Evolutionary conservation across 2,113 vertebrate species (phyloP).

Genomic region (Manacus vitellinus): DNA sequence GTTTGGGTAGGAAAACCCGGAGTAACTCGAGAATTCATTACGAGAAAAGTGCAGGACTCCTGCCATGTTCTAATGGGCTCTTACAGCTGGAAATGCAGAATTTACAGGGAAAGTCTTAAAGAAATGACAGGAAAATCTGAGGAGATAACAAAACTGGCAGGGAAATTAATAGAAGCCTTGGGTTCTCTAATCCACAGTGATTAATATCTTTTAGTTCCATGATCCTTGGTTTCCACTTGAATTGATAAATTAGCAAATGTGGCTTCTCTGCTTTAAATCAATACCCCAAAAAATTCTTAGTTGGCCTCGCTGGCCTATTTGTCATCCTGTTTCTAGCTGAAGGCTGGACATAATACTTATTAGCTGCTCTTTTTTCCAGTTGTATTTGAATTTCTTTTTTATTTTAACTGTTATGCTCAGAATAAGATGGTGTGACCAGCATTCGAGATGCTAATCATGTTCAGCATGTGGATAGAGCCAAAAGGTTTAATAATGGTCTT

Average conservation of each 20-base stretch:
- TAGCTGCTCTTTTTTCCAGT: slow-evolving; percentile 5
- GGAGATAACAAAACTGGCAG: slow-evolving; percentile 75
- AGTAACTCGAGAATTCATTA: slow-evolving; percentile 80
- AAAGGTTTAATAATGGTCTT: background rate
- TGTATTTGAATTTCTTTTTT: background rate
- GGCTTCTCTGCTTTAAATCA: slow-evolving; percentile 76
- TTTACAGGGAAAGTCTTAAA: slow-evolving; percentile 74
- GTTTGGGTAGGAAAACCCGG: slow-evolving; percentile 65
- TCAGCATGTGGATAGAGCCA: background rate
- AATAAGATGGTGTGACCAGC: background rate
- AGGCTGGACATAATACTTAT: background rate
- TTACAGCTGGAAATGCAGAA: slow-evolving; percentile 66
- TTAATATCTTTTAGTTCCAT: slow-evolving; percentile 71
- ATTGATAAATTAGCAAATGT: slow-evolving; percentile 73
- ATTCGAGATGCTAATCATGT: background rate
- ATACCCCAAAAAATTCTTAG: slow-evolving; percentile 42
- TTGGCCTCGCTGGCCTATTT: slow-evolving; percentile 28
- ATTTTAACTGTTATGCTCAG: background rate
- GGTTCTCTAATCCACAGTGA: slow-evolving; percentile 76
- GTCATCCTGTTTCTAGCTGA: slow-evolving; percentile 33
- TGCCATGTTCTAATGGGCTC: slow-evolving; percentile 77
- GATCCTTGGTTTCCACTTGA: slow-evolving; percentile 76
- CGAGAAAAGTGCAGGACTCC: slow-evolving; percentile 71
- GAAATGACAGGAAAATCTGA: slow-evolving; percentile 78
- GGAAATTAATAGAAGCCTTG: slow-evolving; percentile 76